Conservation (phyloP, 2,113 vertebrate genomes). For the Monarcha castaneiventris region DNA sequence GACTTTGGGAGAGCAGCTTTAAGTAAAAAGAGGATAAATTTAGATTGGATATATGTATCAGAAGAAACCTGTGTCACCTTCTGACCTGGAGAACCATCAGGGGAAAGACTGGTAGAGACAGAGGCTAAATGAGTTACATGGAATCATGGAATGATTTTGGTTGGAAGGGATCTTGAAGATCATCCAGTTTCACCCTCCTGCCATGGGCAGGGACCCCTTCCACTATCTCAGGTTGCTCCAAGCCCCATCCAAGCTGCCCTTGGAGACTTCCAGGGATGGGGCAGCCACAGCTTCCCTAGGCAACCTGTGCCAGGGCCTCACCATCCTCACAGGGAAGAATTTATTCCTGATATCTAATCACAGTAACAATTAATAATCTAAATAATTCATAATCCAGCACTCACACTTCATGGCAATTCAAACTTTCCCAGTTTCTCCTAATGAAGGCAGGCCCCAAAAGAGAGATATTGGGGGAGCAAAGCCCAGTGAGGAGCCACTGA, state of each 20-base stretch:
- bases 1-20: background rate
- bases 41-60: background rate
- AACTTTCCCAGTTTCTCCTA: background rate
- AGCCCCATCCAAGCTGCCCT: rapidly evolving
- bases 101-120: background rate
- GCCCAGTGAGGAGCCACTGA: background rate
- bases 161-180: background rate
- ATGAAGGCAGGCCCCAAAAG: background rate
- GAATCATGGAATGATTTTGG: background rate
- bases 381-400: background rate
- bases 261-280: background rate
- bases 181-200: background rate
- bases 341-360: background rate
- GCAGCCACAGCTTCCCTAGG: background rate
- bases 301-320: rapidly evolving
- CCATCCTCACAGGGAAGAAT: background rate
- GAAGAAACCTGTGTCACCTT: background rate
- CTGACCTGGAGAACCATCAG: background rate
- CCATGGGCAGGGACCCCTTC: background rate
- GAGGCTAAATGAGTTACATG: background rate
- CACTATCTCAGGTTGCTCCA: background rate
- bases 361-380: background rate
- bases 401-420: background rate
- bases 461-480: background rate
- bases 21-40: background rate